Evolutionary conservation across 2,113 vertebrate species (phyloP), one percentile per base, ranked within the genome.

Genomic region (Thymallus thymallus): DNA sequence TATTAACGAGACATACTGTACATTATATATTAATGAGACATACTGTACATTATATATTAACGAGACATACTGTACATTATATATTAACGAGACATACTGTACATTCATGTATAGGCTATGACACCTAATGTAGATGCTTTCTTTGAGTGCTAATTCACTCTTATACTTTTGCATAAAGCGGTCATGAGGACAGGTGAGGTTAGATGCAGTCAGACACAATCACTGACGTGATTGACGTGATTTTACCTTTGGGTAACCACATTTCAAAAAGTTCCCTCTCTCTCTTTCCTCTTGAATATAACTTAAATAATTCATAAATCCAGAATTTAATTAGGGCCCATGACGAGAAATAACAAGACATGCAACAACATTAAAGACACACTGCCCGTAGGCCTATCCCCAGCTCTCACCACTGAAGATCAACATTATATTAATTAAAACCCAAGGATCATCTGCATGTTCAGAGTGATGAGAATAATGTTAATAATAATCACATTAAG

Each of bases 351-450:
- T 56, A 10, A 58, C 24, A 71, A 63, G 10, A 16, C 1, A 5
- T 55, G 65, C 26, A n/a, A 74, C 22, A 45, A 12, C 46, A 48
- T 20, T 23, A 68, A 45, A 72, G 32, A 76, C 7, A 22, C 45
- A 41, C 35, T 12, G 35, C 9, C 7, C 35, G 35, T 10, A 41
- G 35, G 35, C 35, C 35, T 41, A 41, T 41, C 35, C 35, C 35
- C 35, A 41, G 35, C 23, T 68, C 45, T 6, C 30, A 45, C 20
- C 20, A 13, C 32, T 46, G 35, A 32, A 32, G 32, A 82, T 83
- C 71, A 74, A 77, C 68, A 68, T 32, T 16, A 14, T 69, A 41
- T 79, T 81, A 73, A 85, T 80, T 73, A 45, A 76, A 77, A 63
- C 66, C 20, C 9, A 0, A 16, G 73, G 61, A 20, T 68, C 1